Percentiles rank a stretch among this genome's conserved stretches.
phyloP scores from a whole-genome alignment of 1,140 invertebrate species.

The Armadillidium nasatum region DNA sequence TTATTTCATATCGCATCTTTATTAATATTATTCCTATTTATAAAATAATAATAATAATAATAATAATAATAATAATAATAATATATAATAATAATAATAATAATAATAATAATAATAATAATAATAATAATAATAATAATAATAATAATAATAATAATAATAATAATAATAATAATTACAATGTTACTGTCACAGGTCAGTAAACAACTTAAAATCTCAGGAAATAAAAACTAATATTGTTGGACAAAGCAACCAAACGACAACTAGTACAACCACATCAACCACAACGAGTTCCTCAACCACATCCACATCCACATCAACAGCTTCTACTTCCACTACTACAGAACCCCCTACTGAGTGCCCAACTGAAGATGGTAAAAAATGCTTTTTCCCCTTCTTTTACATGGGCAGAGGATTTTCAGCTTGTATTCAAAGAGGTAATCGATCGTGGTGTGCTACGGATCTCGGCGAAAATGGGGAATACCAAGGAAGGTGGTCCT shows the following conservation, averaged over 20 bases:
- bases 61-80: too few species aligned
- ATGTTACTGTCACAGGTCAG: neutral
- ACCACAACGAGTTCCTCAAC: constrained; percentile 19
- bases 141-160: too few species aligned
- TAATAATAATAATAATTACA: too few species aligned
- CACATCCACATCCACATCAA: constrained; percentile 8
- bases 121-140: too few species aligned
- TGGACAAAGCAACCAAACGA: constrained; percentile 4
- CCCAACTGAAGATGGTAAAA: constrained; percentile 14
- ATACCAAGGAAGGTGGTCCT: constrained; percentile 23
- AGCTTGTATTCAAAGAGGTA: neutral
- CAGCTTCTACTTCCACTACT: constrained; percentile 14
- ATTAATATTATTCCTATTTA: too few species aligned
- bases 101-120: too few species aligned
- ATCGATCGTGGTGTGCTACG: constrained; percentile 22
- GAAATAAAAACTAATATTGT: neutral
- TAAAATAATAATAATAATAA: too few species aligned
- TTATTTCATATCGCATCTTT: too few species aligned
- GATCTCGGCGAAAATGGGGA: constrained; percentile 11
- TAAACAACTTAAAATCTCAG: constrained; percentile 7
- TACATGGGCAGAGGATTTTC: constrained; percentile 21
- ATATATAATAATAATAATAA: too few species aligned
- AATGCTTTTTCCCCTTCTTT: constrained; percentile 21
- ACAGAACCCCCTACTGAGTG: constrained; percentile 12
- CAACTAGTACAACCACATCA: constrained; percentile 5